phyloP scores from a whole-genome alignment of 2,888 invertebrate species.

The Ichneumoninae sp. region DNA sequence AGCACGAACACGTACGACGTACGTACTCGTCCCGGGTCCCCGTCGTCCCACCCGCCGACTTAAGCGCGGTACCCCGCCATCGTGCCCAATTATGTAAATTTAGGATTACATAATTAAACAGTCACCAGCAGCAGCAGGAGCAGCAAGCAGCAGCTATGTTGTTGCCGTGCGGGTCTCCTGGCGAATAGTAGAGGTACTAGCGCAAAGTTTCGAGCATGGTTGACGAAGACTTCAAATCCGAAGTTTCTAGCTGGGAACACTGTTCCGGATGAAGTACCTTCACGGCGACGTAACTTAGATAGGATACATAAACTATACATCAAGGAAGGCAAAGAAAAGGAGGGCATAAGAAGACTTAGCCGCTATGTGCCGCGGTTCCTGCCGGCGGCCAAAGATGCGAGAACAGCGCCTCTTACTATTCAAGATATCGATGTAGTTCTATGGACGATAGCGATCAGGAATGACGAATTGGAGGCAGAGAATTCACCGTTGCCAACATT shows the following conservation, averaged over 20 bases:
- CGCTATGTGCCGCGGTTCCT: not conserved
- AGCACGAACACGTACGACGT: constrained; percentile 38
- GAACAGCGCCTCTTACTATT: not conserved
- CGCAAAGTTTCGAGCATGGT: constrained; percentile 35
- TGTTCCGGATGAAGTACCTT: constrained; percentile 34
- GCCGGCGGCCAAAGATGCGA: not conserved
- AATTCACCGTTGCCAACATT: not conserved
- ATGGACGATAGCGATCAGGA: not conserved
- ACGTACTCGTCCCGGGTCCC: constrained; percentile 38
- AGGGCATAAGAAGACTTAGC: not conserved
- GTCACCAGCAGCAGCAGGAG: constrained; percentile 68
- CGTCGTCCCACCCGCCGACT: constrained; percentile 21
- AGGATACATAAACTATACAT: not conserved
- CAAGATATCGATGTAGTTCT: not conserved
- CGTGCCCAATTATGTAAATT: constrained; percentile 80
- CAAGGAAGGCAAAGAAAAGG: not conserved
- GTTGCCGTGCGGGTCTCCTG: constrained; percentile 32
- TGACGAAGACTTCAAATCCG: constrained; percentile 30
- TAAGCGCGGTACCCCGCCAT: constrained; percentile 60
- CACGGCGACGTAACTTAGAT: constrained; percentile 13
- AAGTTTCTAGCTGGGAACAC: constrained; percentile 20
- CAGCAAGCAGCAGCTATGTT: constrained; percentile 22
- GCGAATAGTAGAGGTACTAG: constrained; percentile 4
- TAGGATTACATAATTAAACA: constrained; percentile 80
- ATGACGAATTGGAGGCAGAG: not conserved